Base-by-base conservation (phyloP, 2,888 invertebrate species). In the Nomada fucata region DNA sequence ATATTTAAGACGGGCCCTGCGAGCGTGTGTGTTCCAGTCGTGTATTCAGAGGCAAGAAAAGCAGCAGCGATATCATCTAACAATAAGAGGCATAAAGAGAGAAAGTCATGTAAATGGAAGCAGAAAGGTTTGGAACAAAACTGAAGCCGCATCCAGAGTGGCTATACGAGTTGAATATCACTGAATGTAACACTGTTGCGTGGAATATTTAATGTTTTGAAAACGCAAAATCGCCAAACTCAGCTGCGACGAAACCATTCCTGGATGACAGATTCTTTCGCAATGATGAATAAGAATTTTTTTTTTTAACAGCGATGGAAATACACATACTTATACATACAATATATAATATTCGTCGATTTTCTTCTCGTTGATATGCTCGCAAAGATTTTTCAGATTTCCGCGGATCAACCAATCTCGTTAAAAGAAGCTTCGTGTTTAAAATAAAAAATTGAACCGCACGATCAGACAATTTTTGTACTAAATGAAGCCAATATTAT, bases 81-180 rank as follows among this genome's bases (percentile, higher is more conserved):
- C 47, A 47, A 47, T 47, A 60, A 72, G 67, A 71, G 36, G 59
- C 55, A 72, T 72, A 82, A 81, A 82, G 57, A 83, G 74, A 74
- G 82, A 82, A 83, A 82, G 82, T 74, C 65, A 68, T 82, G 75
- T 74, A 73, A 82, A 82, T 76, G 55, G 74, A 83, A 68, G 82
- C 61, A 82, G 70, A 74, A 77, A 55, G 69, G 70, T 71, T 75
- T 71, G 60, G 70, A 76, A 69, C 53, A 68, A 72, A 81, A 76
- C 76, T 61, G 70, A 76, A 70, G 65, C 52, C 71, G 76, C 82
- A 83, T 82, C 76, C 71, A 72, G 76, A 82, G 63, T 82, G 71
- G 81, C 44, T 71, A 61, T 82, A 75, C 81, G 81, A 75, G 75
- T 63, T 65, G 74, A 82, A 82, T 80, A 75, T 81, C 61, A 75